These are phyloP conservation scores for Neoseiulus cucumeris DNA, from an alignment of 1,140 invertebrate species.

Conservation along the genomic window DNA sequence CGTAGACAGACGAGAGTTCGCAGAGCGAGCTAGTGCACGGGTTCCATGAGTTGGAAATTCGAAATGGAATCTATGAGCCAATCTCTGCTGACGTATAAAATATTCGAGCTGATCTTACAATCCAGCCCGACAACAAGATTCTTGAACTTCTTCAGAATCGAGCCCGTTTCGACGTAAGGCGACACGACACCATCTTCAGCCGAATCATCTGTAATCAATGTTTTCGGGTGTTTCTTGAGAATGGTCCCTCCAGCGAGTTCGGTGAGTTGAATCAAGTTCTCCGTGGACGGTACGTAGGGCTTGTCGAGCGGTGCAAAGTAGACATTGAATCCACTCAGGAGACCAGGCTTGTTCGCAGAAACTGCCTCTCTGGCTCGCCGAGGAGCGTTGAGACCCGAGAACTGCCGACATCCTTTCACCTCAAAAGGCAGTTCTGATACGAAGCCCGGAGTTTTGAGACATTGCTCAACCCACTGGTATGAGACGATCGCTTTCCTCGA, in stretches of 20 bases:
- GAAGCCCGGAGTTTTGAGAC: background rate
- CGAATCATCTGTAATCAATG: background rate
- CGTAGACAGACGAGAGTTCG: too few relatives aligned
- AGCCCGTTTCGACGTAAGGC: background rate
- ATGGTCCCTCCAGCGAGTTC: background rate
- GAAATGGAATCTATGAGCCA: background rate
- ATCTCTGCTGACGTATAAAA: background rate
- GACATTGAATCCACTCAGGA: background rate
- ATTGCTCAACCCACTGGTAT: background rate
- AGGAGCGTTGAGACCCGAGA: background rate
- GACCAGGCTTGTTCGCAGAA: background rate
- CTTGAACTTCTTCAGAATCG: background rate
- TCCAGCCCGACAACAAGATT: background rate
- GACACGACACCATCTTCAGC: background rate
- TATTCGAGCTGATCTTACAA: background rate
- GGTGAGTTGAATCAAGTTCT: background rate
- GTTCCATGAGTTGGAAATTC: background rate
- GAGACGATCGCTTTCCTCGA: background rate
- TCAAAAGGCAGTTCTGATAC: background rate
- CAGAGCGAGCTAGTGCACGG: too few relatives aligned
- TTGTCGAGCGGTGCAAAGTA: background rate
- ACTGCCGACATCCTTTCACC: constrained; percentile 2
- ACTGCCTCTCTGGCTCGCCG: background rate
- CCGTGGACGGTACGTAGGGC: background rate
- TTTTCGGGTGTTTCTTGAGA: background rate